A percentile compares a stretch with the other conserved stretches of the same genome.
These are phyloP conservation scores for Aphis gossypii DNA, from an alignment of 1,140 invertebrate genomes.

Conservation along the genomic window DNA sequence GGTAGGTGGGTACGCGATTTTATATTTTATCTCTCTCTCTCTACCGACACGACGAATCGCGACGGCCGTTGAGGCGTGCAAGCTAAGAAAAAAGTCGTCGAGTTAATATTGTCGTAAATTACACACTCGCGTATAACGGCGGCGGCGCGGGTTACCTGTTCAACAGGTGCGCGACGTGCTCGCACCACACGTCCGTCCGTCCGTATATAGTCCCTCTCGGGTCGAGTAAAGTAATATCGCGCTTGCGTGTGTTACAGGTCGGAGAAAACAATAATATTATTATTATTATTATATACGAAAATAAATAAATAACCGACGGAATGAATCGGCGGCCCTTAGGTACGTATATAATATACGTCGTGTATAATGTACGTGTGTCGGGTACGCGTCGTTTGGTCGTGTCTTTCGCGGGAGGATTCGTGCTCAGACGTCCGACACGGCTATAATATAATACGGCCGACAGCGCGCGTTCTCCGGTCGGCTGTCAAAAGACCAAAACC, in stretches of 20 bases:
- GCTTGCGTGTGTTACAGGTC: neutral
- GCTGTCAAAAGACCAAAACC: conserved; percentile 49
- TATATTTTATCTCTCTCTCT: neutral
- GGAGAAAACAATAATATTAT: neutral
- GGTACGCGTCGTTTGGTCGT: neutral
- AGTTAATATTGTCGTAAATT: conserved; percentile 20
- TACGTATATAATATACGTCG: neutral
- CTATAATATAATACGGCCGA: conserved; percentile 35
- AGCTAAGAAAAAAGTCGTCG: neutral
- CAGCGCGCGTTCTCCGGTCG: neutral
- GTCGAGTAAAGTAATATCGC: neutral
- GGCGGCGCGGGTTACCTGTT: neutral
- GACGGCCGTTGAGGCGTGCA: too few species aligned
- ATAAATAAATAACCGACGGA: neutral
- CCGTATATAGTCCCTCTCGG: too few species aligned
- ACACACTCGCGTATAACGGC: neutral
- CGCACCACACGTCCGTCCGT: neutral
- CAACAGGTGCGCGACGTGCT: neutral
- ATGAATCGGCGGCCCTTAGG: neutral
- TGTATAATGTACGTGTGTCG: neutral
- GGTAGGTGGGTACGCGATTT: neutral
- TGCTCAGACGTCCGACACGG: conserved; percentile 51
- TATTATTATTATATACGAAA: neutral
- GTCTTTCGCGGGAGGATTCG: conserved; percentile 14
- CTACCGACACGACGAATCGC: neutral